These are phyloP conservation scores for Gymnodraco acuticeps DNA, from an alignment of 2,797 vertebrate genomes.

Conservation along the genomic window DNA sequence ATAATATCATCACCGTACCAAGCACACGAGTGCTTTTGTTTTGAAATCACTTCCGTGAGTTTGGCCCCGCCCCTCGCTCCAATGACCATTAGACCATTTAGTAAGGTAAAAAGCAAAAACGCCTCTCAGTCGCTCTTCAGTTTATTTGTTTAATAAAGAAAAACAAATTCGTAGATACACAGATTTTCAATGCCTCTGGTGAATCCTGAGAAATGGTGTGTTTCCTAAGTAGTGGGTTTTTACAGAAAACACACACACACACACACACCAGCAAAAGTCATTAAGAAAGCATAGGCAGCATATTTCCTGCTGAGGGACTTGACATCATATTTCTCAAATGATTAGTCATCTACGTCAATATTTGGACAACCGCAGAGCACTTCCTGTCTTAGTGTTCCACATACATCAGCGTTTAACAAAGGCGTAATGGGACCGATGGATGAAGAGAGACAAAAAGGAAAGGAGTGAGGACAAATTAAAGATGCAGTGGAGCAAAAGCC, in stretches of 20 bases:
- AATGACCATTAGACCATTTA: too few relatives aligned
- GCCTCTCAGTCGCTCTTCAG: too few relatives aligned
- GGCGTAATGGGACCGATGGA: conserved; percentile 34
- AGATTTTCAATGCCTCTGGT: neutral
- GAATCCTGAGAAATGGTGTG: conserved; percentile 8
- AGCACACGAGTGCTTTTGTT: too few relatives aligned
- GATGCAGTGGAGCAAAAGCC: conserved; percentile 15
- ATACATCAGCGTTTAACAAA: conserved; percentile 63
- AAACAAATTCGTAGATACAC: too few relatives aligned
- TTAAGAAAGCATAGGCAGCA: conserved; percentile 56
- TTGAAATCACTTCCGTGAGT: too few relatives aligned
- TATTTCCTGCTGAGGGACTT: conserved; percentile 61
- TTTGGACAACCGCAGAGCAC: conserved; percentile 43
- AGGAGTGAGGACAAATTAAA: conserved; percentile 10
- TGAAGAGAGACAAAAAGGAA: conserved; percentile 30
- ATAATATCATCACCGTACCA: too few relatives aligned
- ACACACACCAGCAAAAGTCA: conserved; percentile 26
- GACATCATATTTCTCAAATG: conserved; percentile 61
- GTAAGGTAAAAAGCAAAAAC: too few relatives aligned
- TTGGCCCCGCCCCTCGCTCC: too few relatives aligned
- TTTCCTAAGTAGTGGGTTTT: neutral
- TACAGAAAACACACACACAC: neutral
- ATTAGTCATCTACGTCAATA: conserved; percentile 46
- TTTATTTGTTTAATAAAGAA: too few relatives aligned
- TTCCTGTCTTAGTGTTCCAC: conserved; percentile 53